A percentile compares a stretch with the other conserved stretches of the same genome.
These are phyloP conservation scores for Tanypteryx hageni DNA, from an alignment of 2,888 invertebrate genomes.

Conservation along the genomic window DNA sequence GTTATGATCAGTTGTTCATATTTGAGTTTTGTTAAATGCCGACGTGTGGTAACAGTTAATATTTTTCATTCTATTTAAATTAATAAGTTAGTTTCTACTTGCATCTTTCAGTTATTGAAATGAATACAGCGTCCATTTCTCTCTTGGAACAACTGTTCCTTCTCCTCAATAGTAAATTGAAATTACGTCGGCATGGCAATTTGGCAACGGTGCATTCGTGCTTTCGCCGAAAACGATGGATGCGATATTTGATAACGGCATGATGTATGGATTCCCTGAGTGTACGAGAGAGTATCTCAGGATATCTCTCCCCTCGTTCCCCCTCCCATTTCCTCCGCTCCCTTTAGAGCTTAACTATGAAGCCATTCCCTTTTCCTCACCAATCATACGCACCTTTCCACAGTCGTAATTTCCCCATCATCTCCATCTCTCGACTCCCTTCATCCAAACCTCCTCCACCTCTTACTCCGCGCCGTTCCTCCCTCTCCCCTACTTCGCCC, in stretches of 20 bases:
- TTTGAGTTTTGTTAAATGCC: no score
- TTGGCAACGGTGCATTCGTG: constrained; percentile 57
- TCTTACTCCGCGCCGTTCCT: not conserved
- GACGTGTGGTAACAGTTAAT: no score
- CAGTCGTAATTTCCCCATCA: constrained; percentile 63
- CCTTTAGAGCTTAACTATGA: constrained; percentile 52
- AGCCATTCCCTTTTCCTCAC: constrained; percentile 58
- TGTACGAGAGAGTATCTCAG: constrained; percentile 58
- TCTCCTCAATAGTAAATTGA: constrained; percentile 32
- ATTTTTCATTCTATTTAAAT: no score
- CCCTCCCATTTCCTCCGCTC: constrained; percentile 13
- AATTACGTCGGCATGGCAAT: constrained; percentile 44
- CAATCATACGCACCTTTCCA: constrained; percentile 61
- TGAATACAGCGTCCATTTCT: not conserved
- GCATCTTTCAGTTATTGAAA: not conserved
- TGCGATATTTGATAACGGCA: constrained; percentile 56
- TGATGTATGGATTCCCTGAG: constrained; percentile 62
- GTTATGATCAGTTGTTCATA: no score
- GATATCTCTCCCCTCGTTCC: constrained; percentile 46
- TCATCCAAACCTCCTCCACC: not conserved
- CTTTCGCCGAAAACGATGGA: constrained; percentile 63
- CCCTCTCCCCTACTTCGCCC: not conserved
- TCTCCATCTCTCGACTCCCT: constrained; percentile 49
- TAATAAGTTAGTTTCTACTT: no score
- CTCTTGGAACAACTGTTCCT: not conserved